Evolutionary conservation across 2,797 vertebrate species (phyloP), one percentile per base, ranked within the genome.

Genomic region (Lemur catta): DNA sequence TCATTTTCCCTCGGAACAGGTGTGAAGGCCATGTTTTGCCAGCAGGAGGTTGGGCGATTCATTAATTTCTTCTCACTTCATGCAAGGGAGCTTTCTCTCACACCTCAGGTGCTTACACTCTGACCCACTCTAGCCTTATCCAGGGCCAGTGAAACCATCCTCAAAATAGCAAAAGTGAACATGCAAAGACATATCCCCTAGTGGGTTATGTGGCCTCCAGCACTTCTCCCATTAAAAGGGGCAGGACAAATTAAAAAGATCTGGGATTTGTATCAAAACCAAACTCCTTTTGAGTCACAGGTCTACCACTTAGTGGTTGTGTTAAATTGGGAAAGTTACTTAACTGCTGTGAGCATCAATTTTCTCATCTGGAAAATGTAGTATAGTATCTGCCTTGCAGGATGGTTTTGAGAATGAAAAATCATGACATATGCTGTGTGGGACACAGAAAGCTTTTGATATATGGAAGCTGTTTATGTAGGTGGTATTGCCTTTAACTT

Each of bases 11-110:
- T 3, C 17, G 75, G 82, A 86, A 78, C 80, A 97, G 72, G 55
- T 97, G 95, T 95, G 97, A 97, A 96, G 91, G 24, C 59, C 35
- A 76, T 82, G 69, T 33, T 90, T 97, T 97, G 78, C 95, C 89
- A 97, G 86, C 75, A 22, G 91, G 97, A 98, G 85, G 90, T 93
- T 86, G 82, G 93, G 52, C 46, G 84, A 97, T 96, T 97, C 97
- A 97, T 98, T 98, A 96, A 95, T 93, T 84, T 97, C 75, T 96
- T 97, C 85, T 97, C 92, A 88, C 97, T 97, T 94, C 61, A 48
- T 67, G 30, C 86, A 41, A 95, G 43, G 24, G 30, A 96, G 75
- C 67, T 88, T 94, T 97, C 84, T 97, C 91, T 82, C 84, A 67
- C 82, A 76, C 95, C 93, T 61, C 85, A 69, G 75, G 94, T 88